These are phyloP conservation scores for Anthoscopus minutus DNA, from an alignment of 2,113 vertebrate genomes.

Conservation along the genomic window DNA sequence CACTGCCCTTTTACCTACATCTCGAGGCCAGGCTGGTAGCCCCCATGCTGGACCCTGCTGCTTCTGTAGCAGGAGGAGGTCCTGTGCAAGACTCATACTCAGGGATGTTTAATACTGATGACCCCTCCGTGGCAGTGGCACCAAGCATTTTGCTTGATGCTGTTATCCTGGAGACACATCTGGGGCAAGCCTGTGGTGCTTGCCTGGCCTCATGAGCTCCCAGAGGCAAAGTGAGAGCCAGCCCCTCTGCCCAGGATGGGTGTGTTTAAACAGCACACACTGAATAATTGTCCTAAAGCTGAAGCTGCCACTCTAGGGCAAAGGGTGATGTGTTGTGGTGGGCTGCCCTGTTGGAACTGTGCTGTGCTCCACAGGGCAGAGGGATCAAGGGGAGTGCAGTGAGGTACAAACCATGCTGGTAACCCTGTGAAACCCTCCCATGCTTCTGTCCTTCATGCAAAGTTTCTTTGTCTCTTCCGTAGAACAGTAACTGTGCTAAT, in stretches of 20 bases:
- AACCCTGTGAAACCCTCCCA: neutral
- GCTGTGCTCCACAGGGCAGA: neutral
- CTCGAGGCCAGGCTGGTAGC: neutral
- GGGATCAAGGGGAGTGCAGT: neutral
- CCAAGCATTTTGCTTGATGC: neutral
- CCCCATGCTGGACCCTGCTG: rapidly evolving
- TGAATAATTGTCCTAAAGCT: neutral
- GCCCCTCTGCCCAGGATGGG: neutral
- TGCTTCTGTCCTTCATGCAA: neutral
- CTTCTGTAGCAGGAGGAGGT: neutral
- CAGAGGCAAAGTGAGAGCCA: neutral
- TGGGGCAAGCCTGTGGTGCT: rapidly evolving
- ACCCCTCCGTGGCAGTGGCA: neutral
- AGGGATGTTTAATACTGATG: neutral
- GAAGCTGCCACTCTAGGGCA: neutral
- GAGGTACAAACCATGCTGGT: neutral
- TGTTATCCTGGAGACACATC: neutral
- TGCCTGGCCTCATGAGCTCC: neutral
- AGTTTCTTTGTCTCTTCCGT: neutral
- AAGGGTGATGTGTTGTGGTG: rapidly evolving
- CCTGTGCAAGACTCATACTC: neutral
- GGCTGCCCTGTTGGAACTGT: neutral
- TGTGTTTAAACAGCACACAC: neutral
- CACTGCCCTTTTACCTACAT: neutral
- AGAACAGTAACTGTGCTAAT: neutral